Base-by-base conservation (phyloP, 2,888 invertebrate species). In the Chymomyza caudatula region DNA sequence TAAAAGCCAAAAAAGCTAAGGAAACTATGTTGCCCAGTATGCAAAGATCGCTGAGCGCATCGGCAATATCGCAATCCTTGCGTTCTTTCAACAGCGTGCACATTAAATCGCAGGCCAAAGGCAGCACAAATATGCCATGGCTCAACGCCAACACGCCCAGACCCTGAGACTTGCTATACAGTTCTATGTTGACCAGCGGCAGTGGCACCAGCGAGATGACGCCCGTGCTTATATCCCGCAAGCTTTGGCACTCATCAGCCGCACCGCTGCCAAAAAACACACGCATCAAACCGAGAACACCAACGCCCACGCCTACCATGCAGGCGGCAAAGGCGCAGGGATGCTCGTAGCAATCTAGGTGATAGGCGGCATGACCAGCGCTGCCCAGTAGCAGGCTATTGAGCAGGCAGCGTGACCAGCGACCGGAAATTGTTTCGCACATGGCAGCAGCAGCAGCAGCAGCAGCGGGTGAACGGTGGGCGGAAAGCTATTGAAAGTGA, bases 11-110 rank as follows among this genome's bases (percentile, higher is more conserved):
- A 29, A 78, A 88, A 0, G 76, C 58, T 19, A 87, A 56, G 0
- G 88, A 88, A 0, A 87, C 63, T 15, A 87, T 78, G 25, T 88
- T 87, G 6, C 78, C 87, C 60, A 88, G 53, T 13, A 74, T 52
- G 3, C 76, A 77, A 0, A 88, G 79, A 72, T 88, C 80, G 0
- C 68, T 65, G 4, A 76, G 15, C 5, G 78, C 72, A 0, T 83
- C 73, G 17, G 65, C 71, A 0, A 65, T 8, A 3, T 69, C 66
- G 8, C 86, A 86, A 4, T 77, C 56, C 1, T 57, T 63, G 2
- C 67, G 72, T 3, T 69, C 62, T 44, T 76, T 75, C 0, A 71
- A 8, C 3, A 83, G 6, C 22, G 74, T 73, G 0, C 77, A 78
- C 0, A 63, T 23, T 13, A 88, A 20, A 19, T 88, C 87, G 20